Percentiles rank a stretch among this genome's conserved stretches.
Evolutionary conservation across 1,140 invertebrate genomes (phyloP).

Genomic region (Danaus plexippus): DNA sequence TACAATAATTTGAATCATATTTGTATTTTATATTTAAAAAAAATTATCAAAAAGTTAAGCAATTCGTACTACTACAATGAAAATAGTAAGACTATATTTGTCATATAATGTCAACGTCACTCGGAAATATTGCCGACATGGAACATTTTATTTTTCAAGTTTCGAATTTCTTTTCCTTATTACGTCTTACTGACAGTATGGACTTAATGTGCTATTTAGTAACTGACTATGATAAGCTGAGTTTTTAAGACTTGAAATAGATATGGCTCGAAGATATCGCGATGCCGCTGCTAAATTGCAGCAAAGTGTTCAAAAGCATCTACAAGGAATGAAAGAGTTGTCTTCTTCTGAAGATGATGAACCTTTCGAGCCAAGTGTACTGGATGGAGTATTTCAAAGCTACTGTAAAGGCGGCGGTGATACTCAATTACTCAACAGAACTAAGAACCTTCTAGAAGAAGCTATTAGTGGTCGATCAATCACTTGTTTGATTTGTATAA

Average conservation of each 20-base stretch:
- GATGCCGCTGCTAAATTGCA: constrained; percentile 61
- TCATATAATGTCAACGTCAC: constrained; percentile 9
- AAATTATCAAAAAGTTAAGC: too few relatives aligned
- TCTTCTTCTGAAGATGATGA: constrained; percentile 64
- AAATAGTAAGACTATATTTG: too few relatives aligned
- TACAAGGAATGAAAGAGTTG: constrained; percentile 53
- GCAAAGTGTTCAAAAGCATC: constrained; percentile 58
- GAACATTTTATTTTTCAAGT: not conserved
- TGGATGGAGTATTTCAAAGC: constrained; percentile 55
- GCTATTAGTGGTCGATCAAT: constrained; percentile 82
- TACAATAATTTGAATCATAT: too few relatives aligned
- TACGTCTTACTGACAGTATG: not conserved
- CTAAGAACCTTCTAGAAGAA: constrained; percentile 81
- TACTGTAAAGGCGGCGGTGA: constrained; percentile 55
- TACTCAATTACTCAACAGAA: constrained; percentile 57
- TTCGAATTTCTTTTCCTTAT: not conserved
- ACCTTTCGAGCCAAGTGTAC: constrained; percentile 45
- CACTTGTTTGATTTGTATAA: constrained; percentile 94
- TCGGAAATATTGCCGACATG: constrained; percentile 13
- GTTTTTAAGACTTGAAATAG: not conserved
- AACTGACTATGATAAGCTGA: not conserved
- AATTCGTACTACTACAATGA: too few relatives aligned
- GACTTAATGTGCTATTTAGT: not conserved
- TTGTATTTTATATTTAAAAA: too few relatives aligned
- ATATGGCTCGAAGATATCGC: constrained; percentile 53